Evolutionary conservation across 2,113 vertebrate genomes (phyloP), one percentile per base, ranked within the genome.

Genomic region (Pandion haliaetus): DNA sequence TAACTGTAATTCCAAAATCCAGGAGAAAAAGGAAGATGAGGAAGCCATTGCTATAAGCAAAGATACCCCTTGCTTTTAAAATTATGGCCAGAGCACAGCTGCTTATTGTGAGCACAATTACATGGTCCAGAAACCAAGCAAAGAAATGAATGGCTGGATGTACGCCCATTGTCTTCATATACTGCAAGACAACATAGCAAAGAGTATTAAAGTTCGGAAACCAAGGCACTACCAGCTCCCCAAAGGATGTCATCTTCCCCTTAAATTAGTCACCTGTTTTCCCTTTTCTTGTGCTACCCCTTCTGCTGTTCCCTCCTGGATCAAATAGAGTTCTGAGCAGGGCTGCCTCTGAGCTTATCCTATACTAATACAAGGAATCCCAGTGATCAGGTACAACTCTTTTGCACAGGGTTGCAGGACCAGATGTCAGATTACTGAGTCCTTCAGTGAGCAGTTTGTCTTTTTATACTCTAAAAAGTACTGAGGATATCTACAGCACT

Each of bases 91-190:
- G 89, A 21, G 79, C 32, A 7, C 92, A 96, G 58, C 98, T 98
- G 93, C 94, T 97, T 49, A 97, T 14, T 26, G 88, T 70, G 42
- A 98, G 29, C 21, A 94, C 62, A 9, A 93, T 91, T 21, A 86
- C 10, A 34, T 98, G 98, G 95, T 98, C 98, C 95, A 98, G 88
- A 96, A 98, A 97, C 98, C 98, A 98, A 58, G 98, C 98, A 62
- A 98, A 87, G 90, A 98, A 98, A 85, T 98, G 87, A 87, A 96
- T 29, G 4, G 70, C 47, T 4, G 98, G 96, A 63, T 96, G 88
- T 8, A 98, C 97, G 7, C 98, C 98, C 98, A 98, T 98, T 88
- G 97, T 98, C 92, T 92, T 90, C 98, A 98, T 89, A 50, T 98
- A 98, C 98, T 98, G 97, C 34, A 65, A 82, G 62, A 74, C 11